phyloP scores from a whole-genome alignment of 2,113 vertebrate species.

The Tricholaema leucomelas region DNA sequence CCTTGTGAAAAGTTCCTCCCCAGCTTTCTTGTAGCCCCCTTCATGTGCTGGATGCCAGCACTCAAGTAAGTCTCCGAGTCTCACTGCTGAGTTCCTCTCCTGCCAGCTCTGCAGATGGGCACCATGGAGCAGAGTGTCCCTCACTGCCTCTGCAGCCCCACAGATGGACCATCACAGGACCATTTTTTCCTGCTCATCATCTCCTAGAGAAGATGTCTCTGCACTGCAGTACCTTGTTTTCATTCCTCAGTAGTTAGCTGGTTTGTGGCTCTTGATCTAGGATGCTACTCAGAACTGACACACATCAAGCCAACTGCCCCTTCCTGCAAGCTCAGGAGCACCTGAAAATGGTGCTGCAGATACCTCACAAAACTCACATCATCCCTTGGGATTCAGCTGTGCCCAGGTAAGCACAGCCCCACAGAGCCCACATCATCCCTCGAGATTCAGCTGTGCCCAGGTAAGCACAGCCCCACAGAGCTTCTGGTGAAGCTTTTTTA shows the following conservation, averaged over 20 bases:
- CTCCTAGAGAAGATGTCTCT: neutral
- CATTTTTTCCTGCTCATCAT: neutral
- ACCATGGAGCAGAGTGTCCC: too few species aligned
- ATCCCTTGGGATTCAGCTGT: neutral
- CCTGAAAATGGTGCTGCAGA: neutral
- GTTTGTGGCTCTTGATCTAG: neutral
- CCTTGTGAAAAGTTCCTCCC: too few species aligned
- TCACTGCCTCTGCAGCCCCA: too few species aligned
- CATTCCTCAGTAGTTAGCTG: neutral
- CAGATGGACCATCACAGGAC: too few species aligned
- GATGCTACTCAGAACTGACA: neutral
- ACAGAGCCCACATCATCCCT: too few species aligned
- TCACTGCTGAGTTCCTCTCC: too few species aligned
- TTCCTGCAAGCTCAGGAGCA: too few species aligned
- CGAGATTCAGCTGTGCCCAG: neutral
- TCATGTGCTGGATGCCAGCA: too few species aligned
- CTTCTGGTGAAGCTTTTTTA: neutral
- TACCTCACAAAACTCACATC: neutral
- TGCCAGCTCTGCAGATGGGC: too few species aligned
- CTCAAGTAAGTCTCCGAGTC: too few species aligned
- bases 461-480: neutral
- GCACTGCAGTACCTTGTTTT: neutral
- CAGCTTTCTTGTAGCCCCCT: too few species aligned
- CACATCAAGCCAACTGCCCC: neutral
- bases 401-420: neutral